Percentiles rank a stretch among this genome's conserved stretches.
These are phyloP conservation scores for Drosophila nannoptera DNA, from an alignment of 1,140 invertebrate genomes.

Conservation along the genomic window DNA sequence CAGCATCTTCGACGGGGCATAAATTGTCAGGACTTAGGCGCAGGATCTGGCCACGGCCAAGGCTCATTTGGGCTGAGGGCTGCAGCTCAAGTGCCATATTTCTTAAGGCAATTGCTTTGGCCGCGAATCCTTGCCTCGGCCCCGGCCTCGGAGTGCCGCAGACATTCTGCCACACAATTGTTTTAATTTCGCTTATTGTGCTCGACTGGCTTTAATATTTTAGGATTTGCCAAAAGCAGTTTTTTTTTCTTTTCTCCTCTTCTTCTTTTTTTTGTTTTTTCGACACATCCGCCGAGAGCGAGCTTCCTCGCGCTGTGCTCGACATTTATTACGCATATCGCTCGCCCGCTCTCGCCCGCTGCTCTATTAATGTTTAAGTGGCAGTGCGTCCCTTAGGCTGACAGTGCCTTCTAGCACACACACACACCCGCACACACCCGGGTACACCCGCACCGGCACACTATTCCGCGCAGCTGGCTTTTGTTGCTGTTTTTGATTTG, in stretches of 20 bases:
- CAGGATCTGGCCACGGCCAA: slow-evolving; percentile 37
- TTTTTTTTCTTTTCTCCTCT: background rate
- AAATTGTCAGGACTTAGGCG: slow-evolving; percentile 52
- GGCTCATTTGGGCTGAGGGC: slow-evolving; percentile 65
- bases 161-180: slow-evolving; percentile 61
- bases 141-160: background rate
- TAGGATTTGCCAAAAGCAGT: slow-evolving; percentile 65
- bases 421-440: slow-evolving; percentile 8
- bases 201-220: slow-evolving; percentile 69
- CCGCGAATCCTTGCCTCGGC: background rate
- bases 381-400: slow-evolving; percentile 72
- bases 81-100: slow-evolving; percentile 59
- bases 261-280: background rate
- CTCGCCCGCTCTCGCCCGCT: slow-evolving; percentile 44
- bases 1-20: slow-evolving; percentile 64
- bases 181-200: slow-evolving; percentile 78
- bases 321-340: slow-evolving; percentile 77
- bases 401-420: slow-evolving; percentile 21
- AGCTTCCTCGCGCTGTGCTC: slow-evolving; percentile 28
- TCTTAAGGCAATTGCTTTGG: slow-evolving; percentile 53
- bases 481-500: slow-evolving; percentile 78
- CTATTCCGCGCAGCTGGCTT: slow-evolving; percentile 33
- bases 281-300: slow-evolving; percentile 22
- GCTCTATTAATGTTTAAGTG: slow-evolving; percentile 78
- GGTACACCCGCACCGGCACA: slow-evolving; percentile 16